These are phyloP conservation scores for Xestia sexstrigata DNA, from an alignment of 2,888 invertebrate species.

Conservation along the genomic window DNA sequence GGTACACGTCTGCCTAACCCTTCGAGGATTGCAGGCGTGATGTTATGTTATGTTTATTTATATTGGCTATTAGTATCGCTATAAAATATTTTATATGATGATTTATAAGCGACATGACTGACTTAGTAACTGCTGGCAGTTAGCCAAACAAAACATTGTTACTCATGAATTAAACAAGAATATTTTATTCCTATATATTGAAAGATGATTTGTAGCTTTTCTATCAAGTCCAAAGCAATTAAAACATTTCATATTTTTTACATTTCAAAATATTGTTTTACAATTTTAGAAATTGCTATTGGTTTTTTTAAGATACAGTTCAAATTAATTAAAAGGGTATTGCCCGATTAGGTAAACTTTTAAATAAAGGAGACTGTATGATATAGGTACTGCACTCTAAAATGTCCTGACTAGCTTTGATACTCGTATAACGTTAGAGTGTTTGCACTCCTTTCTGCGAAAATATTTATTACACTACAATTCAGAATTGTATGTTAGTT, in stretches of 20 bases:
- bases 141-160: slow-evolving; percentile 31
- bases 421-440: background rate
- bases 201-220: slow-evolving; percentile 3
- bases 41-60: too few species aligned
- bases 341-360: background rate
- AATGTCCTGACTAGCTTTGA: background rate
- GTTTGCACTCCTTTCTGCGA: background rate
- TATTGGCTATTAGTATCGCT: background rate
- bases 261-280: background rate
- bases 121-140: slow-evolving; percentile 25
- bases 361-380: background rate
- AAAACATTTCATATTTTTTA: too few species aligned
- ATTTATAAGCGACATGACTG: slow-evolving; percentile 39
- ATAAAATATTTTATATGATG: slow-evolving; percentile 28
- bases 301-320: background rate
- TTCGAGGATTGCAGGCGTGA: too few species aligned
- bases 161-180: slow-evolving; percentile 34
- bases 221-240: background rate
- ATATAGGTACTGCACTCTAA: background rate
- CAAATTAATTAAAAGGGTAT: background rate
- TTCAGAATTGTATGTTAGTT: background rate
- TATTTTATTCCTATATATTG: slow-evolving; percentile 35
- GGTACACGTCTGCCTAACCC: too few species aligned
- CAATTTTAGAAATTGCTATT: background rate
- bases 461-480: background rate